A percentile compares a stretch with the other conserved stretches of the same genome.
Evolutionary conservation across 2,797 vertebrate genomes (phyloP).

Genomic region (Hylomyscus alleni): DNA sequence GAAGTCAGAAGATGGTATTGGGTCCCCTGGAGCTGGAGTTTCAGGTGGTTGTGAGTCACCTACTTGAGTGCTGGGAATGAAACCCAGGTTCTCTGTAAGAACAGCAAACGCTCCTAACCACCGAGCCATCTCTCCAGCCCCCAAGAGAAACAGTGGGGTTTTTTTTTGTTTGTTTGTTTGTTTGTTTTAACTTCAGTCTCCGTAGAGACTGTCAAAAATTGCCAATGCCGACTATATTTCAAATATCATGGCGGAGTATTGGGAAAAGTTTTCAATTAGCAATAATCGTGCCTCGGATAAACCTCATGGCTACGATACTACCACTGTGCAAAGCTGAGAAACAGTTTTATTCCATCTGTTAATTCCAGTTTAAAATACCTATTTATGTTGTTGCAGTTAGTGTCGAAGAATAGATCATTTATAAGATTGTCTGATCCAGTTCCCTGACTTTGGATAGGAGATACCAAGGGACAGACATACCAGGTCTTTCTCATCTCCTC

Average conservation of each 20-base stretch:
- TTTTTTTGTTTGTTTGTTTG: too few relatives aligned
- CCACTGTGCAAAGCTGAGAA: background rate
- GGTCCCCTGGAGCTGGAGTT: background rate
- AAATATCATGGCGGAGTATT: too few relatives aligned
- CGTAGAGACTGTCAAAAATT: too few relatives aligned
- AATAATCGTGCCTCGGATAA: too few relatives aligned
- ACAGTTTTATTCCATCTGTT: background rate
- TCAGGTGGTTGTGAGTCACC: background rate
- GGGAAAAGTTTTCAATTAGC: too few relatives aligned
- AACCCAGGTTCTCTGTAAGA: background rate
- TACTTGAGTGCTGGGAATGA: background rate
- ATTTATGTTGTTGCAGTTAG: conserved; percentile 7
- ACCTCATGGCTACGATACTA: too few relatives aligned
- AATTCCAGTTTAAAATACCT: background rate
- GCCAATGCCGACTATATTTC: too few relatives aligned
- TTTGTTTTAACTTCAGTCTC: too few relatives aligned
- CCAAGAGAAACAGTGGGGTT: background rate
- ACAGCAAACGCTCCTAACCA: background rate
- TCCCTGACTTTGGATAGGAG: background rate
- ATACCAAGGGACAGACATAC: background rate
- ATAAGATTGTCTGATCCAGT: background rate
- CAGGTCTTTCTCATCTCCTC: background rate
- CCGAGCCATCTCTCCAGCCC: background rate
- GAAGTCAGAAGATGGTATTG: background rate
- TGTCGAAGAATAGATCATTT: background rate